phyloP scores from a whole-genome alignment of 2,113 vertebrate genomes.

The Pseudorectes ferrugineus region DNA sequence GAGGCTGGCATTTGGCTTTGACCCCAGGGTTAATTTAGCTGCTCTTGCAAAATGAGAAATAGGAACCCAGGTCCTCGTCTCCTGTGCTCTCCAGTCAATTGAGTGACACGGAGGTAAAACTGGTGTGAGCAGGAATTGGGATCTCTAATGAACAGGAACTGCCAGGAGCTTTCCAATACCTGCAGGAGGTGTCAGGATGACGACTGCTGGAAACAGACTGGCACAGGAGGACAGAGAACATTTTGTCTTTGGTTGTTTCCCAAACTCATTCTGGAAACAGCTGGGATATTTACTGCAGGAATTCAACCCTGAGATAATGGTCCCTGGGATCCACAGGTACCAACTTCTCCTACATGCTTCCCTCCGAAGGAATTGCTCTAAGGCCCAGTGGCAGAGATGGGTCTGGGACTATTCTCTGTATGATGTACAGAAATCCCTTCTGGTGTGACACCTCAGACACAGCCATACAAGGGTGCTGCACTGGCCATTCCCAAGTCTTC shows the following conservation, averaged over 20 bases:
- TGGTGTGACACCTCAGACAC: neutral
- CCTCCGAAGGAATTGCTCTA: neutral
- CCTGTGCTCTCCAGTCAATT: neutral
- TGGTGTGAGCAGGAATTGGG: neutral
- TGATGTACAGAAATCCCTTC: too few relatives aligned
- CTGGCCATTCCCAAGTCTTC: neutral
- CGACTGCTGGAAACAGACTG: neutral
- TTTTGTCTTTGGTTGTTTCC: neutral
- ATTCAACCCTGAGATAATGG: neutral
- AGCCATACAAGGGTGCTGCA: neutral
- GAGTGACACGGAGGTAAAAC: neutral
- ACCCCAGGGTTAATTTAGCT: conserved; percentile 40
- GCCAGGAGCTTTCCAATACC: neutral
- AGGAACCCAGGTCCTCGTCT: neutral
- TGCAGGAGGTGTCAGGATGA: neutral
- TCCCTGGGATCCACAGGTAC: neutral
- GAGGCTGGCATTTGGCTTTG: conserved; percentile 34
- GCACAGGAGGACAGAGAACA: neutral
- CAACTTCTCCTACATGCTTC: neutral
- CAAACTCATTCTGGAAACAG: neutral
- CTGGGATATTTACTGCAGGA: neutral
- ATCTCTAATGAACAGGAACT: neutral
- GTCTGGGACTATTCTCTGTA: neutral
- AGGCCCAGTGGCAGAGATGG: neutral
- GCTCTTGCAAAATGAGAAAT: conserved; percentile 45